phyloP scores from a whole-genome alignment of 2,888 invertebrate species.

The Aethes cnicana region DNA sequence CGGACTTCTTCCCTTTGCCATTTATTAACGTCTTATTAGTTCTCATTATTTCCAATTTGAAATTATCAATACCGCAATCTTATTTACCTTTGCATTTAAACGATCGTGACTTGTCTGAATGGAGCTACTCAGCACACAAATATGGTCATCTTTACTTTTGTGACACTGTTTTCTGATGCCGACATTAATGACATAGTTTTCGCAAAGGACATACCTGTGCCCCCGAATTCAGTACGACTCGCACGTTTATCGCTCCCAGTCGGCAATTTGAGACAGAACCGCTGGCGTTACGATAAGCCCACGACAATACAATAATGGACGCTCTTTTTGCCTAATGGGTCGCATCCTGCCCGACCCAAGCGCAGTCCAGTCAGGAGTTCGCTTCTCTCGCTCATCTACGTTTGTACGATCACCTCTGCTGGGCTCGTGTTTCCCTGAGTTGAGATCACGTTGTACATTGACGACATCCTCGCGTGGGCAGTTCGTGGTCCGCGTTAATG shows the following conservation, averaged over 20 bases:
- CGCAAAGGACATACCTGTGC: constrained; percentile 19
- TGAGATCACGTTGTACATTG: constrained; percentile 42
- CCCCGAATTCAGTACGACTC: constrained; percentile 46
- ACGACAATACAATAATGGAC: constrained; percentile 80
- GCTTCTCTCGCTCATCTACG: constrained; percentile 56
- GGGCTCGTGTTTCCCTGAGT: constrained; percentile 38
- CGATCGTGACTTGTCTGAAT: too few species aligned
- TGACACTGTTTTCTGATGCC: too few species aligned
- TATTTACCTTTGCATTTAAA: not conserved
- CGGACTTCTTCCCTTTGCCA: constrained; percentile 46
- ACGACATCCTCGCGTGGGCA: constrained; percentile 63
- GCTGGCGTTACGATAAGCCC: constrained; percentile 71
- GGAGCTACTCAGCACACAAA: too few species aligned
- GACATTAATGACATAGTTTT: constrained; percentile 13
- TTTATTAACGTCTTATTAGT: constrained; percentile 20
- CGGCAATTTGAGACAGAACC: constrained; percentile 59
- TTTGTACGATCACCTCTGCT: constrained; percentile 38
- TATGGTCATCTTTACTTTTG: too few species aligned
- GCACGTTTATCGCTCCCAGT: constrained; percentile 55
- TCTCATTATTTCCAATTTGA: constrained; percentile 16
- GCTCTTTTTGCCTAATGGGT: constrained; percentile 74
- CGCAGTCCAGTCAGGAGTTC: constrained; percentile 75
- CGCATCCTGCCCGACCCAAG: constrained; percentile 71
- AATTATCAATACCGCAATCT: not conserved
- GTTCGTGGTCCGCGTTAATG: constrained; percentile 17